Evolutionary conservation across 30 jellyfish, hydroid and myxozoan species (phyloP).

Genomic region (Haliclystus octoradiatus): DNA sequence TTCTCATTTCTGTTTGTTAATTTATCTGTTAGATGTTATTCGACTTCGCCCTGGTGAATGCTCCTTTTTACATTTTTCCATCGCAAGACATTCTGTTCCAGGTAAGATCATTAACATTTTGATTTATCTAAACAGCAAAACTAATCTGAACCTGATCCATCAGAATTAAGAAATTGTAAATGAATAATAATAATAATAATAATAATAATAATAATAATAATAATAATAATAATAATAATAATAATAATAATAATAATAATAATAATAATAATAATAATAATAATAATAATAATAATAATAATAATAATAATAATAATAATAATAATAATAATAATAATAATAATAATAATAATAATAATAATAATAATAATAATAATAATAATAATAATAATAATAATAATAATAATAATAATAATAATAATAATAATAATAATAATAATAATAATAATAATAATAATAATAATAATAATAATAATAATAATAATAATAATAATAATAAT

Average conservation of each 20-base stretch:
- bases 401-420: not conserved
- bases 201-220: not conserved
- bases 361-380: not conserved
- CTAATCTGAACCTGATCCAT: too few species aligned
- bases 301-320: not conserved
- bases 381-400: not conserved
- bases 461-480: not conserved
- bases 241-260: not conserved
- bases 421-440: not conserved
- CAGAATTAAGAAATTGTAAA: not conserved
- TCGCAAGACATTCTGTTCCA: too few species aligned
- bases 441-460: not conserved
- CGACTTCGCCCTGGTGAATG: too few species aligned
- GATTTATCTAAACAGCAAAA: too few species aligned
- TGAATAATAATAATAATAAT: conserved; percentile 1
- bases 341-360: not conserved
- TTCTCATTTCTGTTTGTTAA: too few species aligned
- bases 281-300: not conserved
- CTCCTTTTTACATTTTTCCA: too few species aligned
- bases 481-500: not conserved
- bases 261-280: not conserved
- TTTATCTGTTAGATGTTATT: too few species aligned
- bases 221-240: not conserved
- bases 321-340: not conserved
- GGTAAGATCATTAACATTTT: too few species aligned